Evolutionary conservation across 2,113 vertebrate genomes (phyloP).

Genomic region (Zingel zingel): DNA sequence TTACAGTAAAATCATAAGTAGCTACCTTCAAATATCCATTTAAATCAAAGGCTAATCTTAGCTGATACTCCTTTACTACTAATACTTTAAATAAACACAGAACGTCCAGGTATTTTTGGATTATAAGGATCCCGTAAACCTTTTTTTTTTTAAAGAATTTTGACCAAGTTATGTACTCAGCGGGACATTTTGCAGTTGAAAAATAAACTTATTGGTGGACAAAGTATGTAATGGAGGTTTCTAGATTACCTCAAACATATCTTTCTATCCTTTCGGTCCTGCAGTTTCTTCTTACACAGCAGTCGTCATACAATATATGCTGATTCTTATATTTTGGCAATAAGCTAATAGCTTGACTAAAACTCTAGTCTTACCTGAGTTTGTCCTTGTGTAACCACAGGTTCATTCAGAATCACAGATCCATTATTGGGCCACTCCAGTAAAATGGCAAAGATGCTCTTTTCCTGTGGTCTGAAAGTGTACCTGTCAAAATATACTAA

Average conservation of each 20-base stretch:
- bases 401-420: constrained; percentile 85
- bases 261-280: not conserved
- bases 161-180: not conserved
- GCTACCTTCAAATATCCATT: not conserved
- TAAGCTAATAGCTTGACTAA: not conserved
- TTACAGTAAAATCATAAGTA: not conserved
- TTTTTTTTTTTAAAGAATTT: not conserved
- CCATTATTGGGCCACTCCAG: constrained; percentile 89
- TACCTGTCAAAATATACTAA: constrained; percentile 84
- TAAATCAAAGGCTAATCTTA: not conserved
- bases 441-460: constrained; percentile 88
- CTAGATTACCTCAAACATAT: not conserved
- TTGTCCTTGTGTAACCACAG: constrained; percentile 70
- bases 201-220: not conserved
- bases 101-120: not conserved
- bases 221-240: not conserved
- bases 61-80: too few relatives aligned
- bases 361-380: constrained; percentile 86
- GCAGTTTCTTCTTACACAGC: not conserved
- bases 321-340: not conserved
- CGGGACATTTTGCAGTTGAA: not conserved
- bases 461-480: constrained; percentile 85
- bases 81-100: not conserved
- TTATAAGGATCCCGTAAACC: not conserved
- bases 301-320: too few relatives aligned